Base-by-base conservation (phyloP, 2,797 vertebrate genomes). In the Anas bernieri region DNA sequence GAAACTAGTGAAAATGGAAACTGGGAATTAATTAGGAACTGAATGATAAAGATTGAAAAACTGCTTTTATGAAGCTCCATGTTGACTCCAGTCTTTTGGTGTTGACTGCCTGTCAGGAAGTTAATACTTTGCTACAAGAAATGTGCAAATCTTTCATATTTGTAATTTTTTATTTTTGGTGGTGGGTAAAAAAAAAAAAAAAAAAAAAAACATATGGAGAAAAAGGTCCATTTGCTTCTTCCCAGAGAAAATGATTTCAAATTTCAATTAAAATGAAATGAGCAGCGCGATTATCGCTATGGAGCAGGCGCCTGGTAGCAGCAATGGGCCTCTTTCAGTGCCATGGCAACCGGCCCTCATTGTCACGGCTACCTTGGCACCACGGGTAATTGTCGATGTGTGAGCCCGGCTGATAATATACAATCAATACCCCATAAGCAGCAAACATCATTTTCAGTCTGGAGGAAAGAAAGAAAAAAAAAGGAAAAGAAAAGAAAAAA, bases 211-310 rank as follows among this genome's bases (percentile, higher is more conserved):
- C 37, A 30, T 82, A 79, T 21, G 17, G 81, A 96, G 70, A 83
- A 92, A 92, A 81, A 90, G 93, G 95, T 96, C 96, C 90, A 97
- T 98, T 98, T 97, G 94, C 97, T 98, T 96, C 92, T 97, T 98
- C 88, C 76, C 87, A 92, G 92, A 97, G 97, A 98, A 98, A 97
- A 97, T 97, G 95, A 98, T 98, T 98, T 98, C 96, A 98, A 98
- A 97, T 98, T 98, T 98, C 98, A 98, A 98, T 98, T 98, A 98
- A 98, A 98, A 97, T 96, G 93, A 98, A 98, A 98, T 98, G 98
- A 98, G 98, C 96, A 97, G 92, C 74, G 94, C 16, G 95, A 98
- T 98, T 99, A 98, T 98, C 98, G 79, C 98, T 97, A 96, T 88
- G 97, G 95, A 97, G 96, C 98, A 98, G 98, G 96, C 97, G 96